A percentile compares a stretch with the other conserved stretches of the same genome.
Conservation (phyloP, 2,113 vertebrate species). For the Sula dactylatra region DNA sequence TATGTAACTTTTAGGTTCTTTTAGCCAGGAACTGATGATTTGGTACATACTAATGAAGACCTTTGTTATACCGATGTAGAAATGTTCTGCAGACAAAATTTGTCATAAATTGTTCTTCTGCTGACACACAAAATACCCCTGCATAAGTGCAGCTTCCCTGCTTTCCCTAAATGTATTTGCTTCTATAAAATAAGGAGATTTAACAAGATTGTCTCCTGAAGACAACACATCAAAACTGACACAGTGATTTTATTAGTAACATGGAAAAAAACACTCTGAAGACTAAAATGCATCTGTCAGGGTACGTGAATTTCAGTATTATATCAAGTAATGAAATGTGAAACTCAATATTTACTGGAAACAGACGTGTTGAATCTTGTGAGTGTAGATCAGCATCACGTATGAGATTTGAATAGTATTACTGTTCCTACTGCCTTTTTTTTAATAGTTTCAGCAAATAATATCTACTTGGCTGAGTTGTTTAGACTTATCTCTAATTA, state of each 20-base stretch:
- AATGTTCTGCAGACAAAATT: neutral
- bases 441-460: neutral
- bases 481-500: neutral
- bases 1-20: neutral
- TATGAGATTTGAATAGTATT: neutral
- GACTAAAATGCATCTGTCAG: slow-evolving; percentile 11
- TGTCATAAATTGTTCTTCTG: neutral
- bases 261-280: neutral
- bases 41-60: neutral
- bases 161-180: neutral
- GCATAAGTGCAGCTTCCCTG: neutral
- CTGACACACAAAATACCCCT: neutral
- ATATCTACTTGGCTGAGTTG: neutral
- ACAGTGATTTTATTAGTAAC: neutral
- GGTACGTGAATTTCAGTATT: neutral
- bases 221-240: neutral
- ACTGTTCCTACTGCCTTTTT: neutral
- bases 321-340: neutral
- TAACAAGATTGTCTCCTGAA: neutral
- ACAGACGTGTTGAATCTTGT: neutral
- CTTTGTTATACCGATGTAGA: neutral
- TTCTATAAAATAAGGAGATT: neutral
- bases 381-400: neutral
- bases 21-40: neutral
- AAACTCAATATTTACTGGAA: slow-evolving; percentile 11